phyloP scores from a whole-genome alignment of 2,797 vertebrate species.

The Schizopygopsis pylzovi region DNA sequence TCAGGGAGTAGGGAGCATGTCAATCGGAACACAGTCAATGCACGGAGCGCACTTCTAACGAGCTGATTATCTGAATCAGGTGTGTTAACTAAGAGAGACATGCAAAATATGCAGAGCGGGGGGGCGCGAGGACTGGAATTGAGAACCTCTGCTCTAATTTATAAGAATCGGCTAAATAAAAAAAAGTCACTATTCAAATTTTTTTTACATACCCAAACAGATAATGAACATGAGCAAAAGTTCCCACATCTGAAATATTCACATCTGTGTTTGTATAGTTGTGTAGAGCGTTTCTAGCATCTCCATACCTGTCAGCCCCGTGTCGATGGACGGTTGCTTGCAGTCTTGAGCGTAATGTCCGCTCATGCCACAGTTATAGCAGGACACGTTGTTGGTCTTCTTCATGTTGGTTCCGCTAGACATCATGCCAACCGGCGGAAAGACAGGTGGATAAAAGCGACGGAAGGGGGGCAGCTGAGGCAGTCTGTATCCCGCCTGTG shows the following conservation, averaged over 20 bases:
- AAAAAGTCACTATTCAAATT: neutral
- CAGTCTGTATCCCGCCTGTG: constrained; percentile 84
- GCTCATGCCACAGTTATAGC: constrained; percentile 89
- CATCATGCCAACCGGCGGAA: constrained; percentile 80
- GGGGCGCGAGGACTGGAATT: too few relatives aligned
- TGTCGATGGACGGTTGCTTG: constrained; percentile 88
- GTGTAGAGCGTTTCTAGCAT: constrained; percentile 5
- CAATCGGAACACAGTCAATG: too few relatives aligned
- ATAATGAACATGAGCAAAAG: neutral
- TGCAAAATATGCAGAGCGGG: too few relatives aligned
- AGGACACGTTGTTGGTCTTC: constrained; percentile 85
- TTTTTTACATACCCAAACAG: neutral
- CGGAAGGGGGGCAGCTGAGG: constrained; percentile 84
- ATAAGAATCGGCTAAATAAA: neutral
- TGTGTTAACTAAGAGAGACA: too few relatives aligned
- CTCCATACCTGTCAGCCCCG: constrained; percentile 84
- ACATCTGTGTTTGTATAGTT: constrained; percentile 7
- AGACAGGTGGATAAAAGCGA: constrained; percentile 80
- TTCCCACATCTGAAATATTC: neutral
- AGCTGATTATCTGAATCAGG: too few relatives aligned
- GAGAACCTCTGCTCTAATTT: too few relatives aligned
- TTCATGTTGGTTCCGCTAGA: constrained; percentile 80
- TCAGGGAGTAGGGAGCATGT: too few relatives aligned
- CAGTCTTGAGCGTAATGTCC: constrained; percentile 90
- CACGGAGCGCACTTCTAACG: too few relatives aligned